These are phyloP conservation scores for Cardinalis cardinalis DNA, from an alignment of 2,113 vertebrate genomes.

Conservation along the genomic window DNA sequence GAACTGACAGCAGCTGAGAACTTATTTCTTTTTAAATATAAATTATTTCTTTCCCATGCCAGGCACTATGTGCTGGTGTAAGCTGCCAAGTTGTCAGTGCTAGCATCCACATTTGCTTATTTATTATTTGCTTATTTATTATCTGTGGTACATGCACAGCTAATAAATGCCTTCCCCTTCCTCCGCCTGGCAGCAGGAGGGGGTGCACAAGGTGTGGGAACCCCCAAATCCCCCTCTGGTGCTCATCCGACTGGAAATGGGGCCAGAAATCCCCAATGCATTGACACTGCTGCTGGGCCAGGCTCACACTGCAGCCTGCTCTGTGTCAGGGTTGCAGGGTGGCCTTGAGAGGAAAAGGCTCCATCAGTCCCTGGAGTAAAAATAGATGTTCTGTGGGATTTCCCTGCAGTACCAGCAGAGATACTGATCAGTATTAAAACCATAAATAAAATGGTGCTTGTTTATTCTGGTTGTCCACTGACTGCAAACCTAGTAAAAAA, in stretches of 20 bases:
- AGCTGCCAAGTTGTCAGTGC: neutral
- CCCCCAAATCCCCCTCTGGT: neutral
- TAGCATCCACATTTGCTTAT: neutral
- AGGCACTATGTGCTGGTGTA: neutral
- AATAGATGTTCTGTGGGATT: neutral
- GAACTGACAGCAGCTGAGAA: neutral
- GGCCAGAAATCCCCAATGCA: neutral
- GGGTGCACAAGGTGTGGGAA: rapidly evolving
- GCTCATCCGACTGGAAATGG: neutral
- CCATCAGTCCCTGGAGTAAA: neutral
- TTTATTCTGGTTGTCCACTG: neutral
- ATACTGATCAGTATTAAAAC: neutral
- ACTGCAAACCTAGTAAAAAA: neutral
- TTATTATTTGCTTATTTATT: neutral
- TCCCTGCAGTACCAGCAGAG: neutral
- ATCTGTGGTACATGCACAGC: neutral
- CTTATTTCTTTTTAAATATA: neutral
- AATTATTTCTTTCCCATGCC: neutral
- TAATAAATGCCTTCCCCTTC: neutral
- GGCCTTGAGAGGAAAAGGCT: neutral
- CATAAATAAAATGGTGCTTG: neutral
- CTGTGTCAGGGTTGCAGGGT: neutral
- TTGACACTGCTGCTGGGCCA: neutral
- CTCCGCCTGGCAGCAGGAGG: neutral
- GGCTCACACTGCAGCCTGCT: neutral